phyloP scores from a whole-genome alignment of 2,797 vertebrate species.

The Pogonophryne albipinna region DNA sequence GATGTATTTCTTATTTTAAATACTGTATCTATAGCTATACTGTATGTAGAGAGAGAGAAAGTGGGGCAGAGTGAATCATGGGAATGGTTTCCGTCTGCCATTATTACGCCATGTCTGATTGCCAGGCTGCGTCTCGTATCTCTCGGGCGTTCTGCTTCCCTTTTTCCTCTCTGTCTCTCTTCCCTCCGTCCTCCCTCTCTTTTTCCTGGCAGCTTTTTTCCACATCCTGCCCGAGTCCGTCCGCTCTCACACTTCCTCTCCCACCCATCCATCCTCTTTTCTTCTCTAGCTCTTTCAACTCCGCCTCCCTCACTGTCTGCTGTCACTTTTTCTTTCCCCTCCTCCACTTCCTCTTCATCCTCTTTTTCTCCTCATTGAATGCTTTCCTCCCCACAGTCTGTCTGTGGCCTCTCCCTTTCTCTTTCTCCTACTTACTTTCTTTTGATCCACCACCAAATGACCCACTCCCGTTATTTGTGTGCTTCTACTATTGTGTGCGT shows the following conservation, averaged over 20 bases:
- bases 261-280: constrained; percentile 47
- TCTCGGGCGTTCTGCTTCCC: constrained; percentile 43
- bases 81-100: constrained; percentile 55
- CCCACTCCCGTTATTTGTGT: constrained; percentile 54
- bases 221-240: constrained; percentile 41
- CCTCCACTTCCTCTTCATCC: neutral
- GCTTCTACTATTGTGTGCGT: constrained; percentile 11
- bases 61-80: constrained; percentile 39
- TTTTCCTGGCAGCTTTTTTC: constrained; percentile 51
- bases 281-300: constrained; percentile 48
- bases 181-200: constrained; percentile 48
- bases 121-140: constrained; percentile 45
- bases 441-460: constrained; percentile 49
- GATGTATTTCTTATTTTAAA: too few species aligned
- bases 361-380: constrained; percentile 24
- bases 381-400: constrained; percentile 38
- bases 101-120: constrained; percentile 63
- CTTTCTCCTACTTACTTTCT: constrained; percentile 29
- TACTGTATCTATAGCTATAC: too few species aligned
- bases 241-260: constrained; percentile 43
- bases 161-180: constrained; percentile 46
- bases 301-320: constrained; percentile 51
- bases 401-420: constrained; percentile 18
- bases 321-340: constrained; percentile 31
- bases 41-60: neutral